Base-by-base conservation (phyloP, 2,888 invertebrate species). In the Macaria notata region DNA sequence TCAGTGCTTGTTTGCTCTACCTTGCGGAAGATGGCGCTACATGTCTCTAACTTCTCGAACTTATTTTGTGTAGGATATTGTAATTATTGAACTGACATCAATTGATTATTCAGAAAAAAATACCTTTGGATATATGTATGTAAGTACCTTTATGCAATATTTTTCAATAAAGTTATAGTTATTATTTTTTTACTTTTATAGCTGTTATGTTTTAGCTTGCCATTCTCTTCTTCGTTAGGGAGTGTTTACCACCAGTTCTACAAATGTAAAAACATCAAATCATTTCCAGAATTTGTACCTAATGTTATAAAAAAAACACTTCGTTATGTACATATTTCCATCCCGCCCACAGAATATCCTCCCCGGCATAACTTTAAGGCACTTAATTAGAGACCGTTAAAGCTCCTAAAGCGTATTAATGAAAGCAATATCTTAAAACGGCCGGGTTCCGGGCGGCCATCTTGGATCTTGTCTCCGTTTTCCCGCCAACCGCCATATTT, bases 381-480 rank as follows among this genome's bases (percentile, higher is more conserved):
- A 75, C 73, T 69, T 72, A 75, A 66, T 67, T 62, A 65, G 63
- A 63, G 50, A 54, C 54, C 39, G 70, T 68, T 64, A 65, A 63
- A 64, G 56, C 64, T 64, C 62, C 70, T 70, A 71, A 71, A 72
- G 64, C 53, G 58, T 63, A 64, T 49, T 73, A 76, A 74, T 75
- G 71, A 70, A 74, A 74, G 74, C 66, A 75, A 75, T 78, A 75
- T 70, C 73, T 73, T 70, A 71, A 73, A 72, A 64, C 73, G 69
- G 68, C 59, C 54, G 65, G 64, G 47, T 54, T 56, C 56, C 72
- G 46, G 58, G 71, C 84, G 72, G 85, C 85, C 86, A 86, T 86
- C 74, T 85, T 86, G 85, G 85, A 86, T 86, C 74, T 85, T 86
- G 85, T 76, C 69, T 79, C 73, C 64, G 70, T 73, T 80, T 83